Percentiles rank a stretch among this genome's conserved stretches.
These are phyloP conservation scores for Numenius arquata DNA, from an alignment of 2,113 vertebrate species.

Conservation along the genomic window DNA sequence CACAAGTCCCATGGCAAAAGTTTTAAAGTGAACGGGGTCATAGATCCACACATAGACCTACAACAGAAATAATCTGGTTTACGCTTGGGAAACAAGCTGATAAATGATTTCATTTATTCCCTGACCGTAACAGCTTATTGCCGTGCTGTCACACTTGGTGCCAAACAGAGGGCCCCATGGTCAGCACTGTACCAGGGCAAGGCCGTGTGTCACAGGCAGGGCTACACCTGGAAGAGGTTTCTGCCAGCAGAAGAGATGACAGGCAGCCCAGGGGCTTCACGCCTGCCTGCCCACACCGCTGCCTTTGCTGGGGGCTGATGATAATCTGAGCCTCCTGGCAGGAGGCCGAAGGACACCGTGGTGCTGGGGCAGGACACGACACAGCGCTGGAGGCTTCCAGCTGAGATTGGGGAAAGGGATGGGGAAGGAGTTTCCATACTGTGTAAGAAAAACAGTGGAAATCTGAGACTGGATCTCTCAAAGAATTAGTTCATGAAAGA, in stretches of 20 bases:
- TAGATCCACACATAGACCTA: slow-evolving; percentile 99
- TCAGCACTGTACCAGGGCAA: neutral
- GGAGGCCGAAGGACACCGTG: neutral
- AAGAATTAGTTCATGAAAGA: neutral
- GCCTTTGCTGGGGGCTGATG: neutral
- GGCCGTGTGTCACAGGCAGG: rapidly evolving
- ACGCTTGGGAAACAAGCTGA: neutral
- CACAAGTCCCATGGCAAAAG: slow-evolving; percentile 98
- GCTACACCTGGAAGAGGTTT: neutral
- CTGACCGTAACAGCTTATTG: neutral
- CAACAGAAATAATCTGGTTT: slow-evolving; percentile 49
- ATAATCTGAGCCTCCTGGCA: neutral
- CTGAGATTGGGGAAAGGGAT: neutral
- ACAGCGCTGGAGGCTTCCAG: neutral
- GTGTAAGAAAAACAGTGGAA: neutral
- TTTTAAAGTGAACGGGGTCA: slow-evolving; percentile 98
- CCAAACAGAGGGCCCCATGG: neutral
- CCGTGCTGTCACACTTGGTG: neutral
- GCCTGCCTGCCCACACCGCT: neutral
- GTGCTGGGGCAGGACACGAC: neutral
- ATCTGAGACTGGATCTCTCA: neutral
- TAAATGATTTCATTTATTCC: neutral
- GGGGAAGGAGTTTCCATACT: neutral
- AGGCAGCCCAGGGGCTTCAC: neutral
- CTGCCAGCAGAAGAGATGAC: neutral